A percentile compares a stretch with the other conserved stretches of the same genome.
Evolutionary conservation across 2,797 vertebrate species (phyloP).

Genomic region (Luscinia megarhynchos): DNA sequence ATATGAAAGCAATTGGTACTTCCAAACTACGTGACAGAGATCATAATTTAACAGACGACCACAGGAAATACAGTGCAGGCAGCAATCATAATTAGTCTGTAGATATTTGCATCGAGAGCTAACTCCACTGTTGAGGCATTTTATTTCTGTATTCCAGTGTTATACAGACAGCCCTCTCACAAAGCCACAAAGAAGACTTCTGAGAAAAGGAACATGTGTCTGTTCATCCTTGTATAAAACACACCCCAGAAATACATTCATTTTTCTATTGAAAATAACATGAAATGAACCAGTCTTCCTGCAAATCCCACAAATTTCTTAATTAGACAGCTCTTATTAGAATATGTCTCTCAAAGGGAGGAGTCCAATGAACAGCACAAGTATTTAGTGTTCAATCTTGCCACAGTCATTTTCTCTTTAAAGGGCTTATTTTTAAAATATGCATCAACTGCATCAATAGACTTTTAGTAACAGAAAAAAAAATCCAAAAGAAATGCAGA

Average conservation of each 20-base stretch:
- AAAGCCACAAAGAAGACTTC: neutral
- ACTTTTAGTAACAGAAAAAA: neutral
- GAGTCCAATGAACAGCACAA: neutral
- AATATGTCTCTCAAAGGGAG: neutral
- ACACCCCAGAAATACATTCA: neutral
- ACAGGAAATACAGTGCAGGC: neutral
- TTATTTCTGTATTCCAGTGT: neutral
- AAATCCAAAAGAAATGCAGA: neutral
- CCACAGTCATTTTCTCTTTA: neutral
- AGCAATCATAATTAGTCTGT: neutral
- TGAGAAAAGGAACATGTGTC: neutral
- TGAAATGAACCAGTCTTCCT: neutral
- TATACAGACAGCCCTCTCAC: neutral
- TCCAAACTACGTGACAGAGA: neutral
- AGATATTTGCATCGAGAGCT: neutral
- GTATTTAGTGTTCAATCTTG: neutral
- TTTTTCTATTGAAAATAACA: neutral
- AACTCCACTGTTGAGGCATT: neutral
- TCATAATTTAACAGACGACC: neutral
- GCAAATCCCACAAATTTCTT: neutral
- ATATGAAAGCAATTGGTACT: constrained; percentile 4
- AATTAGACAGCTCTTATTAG: neutral
- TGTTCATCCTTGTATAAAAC: neutral
- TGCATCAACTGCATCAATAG: neutral
- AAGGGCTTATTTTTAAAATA: neutral